These are phyloP conservation scores for Pseudoips prasinana DNA, from an alignment of 2,888 invertebrate genomes.

Conservation along the genomic window DNA sequence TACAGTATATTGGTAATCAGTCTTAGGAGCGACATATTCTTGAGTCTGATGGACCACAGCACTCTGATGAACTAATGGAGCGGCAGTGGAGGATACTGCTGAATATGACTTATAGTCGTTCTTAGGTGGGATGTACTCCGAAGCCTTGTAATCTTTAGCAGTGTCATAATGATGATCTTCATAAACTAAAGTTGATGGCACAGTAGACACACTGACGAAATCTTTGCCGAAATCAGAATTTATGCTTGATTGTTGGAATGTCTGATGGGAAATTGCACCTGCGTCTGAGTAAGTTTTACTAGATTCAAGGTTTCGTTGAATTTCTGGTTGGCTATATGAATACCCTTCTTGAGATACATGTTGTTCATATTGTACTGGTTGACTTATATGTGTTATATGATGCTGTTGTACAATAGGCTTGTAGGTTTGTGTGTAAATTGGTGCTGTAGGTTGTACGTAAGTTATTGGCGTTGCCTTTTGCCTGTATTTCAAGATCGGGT, in stretches of 20 bases:
- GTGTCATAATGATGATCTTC: slow-evolving; percentile 67
- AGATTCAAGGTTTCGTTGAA: slow-evolving; percentile 56
- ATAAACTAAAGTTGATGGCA: slow-evolving; percentile 62
- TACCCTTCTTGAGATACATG: slow-evolving; percentile 53
- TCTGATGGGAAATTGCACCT: slow-evolving; percentile 67
- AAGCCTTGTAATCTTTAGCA: slow-evolving; percentile 50
- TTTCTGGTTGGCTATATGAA: slow-evolving; percentile 66
- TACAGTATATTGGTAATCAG: slow-evolving; percentile 46
- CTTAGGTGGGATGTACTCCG: slow-evolving; percentile 53
- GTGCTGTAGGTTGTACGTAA: slow-evolving; percentile 53
- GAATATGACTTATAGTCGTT: slow-evolving; percentile 52
- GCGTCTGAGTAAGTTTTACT: slow-evolving; percentile 63
- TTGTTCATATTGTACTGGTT: slow-evolving; percentile 51
- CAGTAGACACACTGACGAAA: slow-evolving; percentile 56
- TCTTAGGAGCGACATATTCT: slow-evolving; percentile 51
- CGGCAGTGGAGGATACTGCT: slow-evolving; percentile 44
- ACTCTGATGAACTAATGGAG: slow-evolving; percentile 52
- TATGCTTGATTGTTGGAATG: slow-evolving; percentile 52
- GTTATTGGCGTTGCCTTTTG: slow-evolving; percentile 52
- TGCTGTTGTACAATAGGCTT: slow-evolving; percentile 56
- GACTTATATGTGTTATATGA: slow-evolving; percentile 49
- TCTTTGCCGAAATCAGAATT: slow-evolving; percentile 50
- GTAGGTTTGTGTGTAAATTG: slow-evolving; percentile 57
- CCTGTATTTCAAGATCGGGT: slow-evolving; percentile 58
- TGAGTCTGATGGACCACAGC: slow-evolving; percentile 46